Conservation (phyloP, 2,113 vertebrate species). For the Tragelaphus strepsiceros region DNA sequence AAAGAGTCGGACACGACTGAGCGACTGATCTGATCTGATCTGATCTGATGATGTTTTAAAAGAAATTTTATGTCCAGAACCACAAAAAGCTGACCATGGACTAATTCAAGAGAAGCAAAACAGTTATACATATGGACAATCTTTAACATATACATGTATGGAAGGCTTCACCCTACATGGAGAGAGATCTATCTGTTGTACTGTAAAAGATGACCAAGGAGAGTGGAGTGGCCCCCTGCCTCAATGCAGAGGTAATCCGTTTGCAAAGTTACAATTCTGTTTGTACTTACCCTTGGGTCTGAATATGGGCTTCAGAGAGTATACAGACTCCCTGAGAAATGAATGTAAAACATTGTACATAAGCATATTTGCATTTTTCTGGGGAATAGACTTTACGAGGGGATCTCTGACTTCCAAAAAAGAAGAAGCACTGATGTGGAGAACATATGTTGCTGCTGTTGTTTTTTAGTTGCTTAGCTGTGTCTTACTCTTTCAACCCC, state of each 20-base stretch:
- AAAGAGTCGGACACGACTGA: no score
- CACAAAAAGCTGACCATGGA: conserved; percentile 22
- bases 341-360: neutral
- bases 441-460: neutral
- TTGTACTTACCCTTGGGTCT: neutral
- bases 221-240: conserved; percentile 36
- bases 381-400: neutral
- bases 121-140: neutral
- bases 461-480: neutral
- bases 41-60: conserved; percentile 18
- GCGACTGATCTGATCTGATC: no score
- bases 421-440: neutral
- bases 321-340: neutral
- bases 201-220: neutral
- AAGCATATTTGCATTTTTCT: neutral
- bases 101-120: neutral
- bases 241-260: conserved; percentile 34
- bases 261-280: neutral
- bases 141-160: neutral
- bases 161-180: conserved; percentile 29
- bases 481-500: neutral
- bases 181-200: neutral
- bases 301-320: neutral
- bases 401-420: neutral
- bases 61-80: conserved; percentile 48